These are phyloP conservation scores for Unio delphinus DNA, from an alignment of 2,888 invertebrate genomes.

Conservation along the genomic window DNA sequence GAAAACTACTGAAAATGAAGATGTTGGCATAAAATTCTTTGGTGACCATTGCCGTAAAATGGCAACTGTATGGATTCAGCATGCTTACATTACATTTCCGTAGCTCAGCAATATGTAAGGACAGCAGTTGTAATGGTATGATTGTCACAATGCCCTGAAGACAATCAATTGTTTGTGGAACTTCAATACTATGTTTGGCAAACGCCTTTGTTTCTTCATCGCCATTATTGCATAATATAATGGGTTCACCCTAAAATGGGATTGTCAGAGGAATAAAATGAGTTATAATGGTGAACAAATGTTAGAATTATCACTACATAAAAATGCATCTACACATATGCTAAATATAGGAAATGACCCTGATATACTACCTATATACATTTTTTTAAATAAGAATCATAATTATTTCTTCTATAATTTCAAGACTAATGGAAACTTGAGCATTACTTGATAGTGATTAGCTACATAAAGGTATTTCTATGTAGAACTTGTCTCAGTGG, in stretches of 20 bases:
- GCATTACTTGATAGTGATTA: too few relatives aligned
- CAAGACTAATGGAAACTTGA: too few relatives aligned
- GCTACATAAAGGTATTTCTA: too few relatives aligned
- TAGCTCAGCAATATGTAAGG: slow-evolving; percentile 97
- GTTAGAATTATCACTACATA: too few relatives aligned
- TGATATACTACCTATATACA: too few relatives aligned
- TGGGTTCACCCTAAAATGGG: slow-evolving; percentile 86
- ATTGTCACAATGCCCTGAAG: slow-evolving; percentile 94
- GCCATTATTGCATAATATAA: slow-evolving; percentile 93
- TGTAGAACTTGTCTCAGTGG: too few relatives aligned
- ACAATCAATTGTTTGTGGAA: slow-evolving; percentile 98
- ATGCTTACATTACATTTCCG: slow-evolving; percentile 88
- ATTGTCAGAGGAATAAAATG: not conserved
- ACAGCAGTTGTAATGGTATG: slow-evolving; percentile 97
- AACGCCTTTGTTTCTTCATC: slow-evolving; percentile 88
- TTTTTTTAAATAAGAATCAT: too few relatives aligned
- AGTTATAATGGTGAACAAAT: not conserved
- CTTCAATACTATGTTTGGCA: slow-evolving; percentile 84
- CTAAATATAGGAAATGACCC: too few relatives aligned
- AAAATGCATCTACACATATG: too few relatives aligned
- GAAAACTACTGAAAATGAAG: too few relatives aligned
- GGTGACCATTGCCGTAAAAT: not conserved
- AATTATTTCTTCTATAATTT: too few relatives aligned
- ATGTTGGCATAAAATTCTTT: too few relatives aligned
- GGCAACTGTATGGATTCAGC: not conserved